Percentiles rank a stretch among this genome's conserved stretches.
These are phyloP conservation scores for Bombus soroeensis DNA, from an alignment of 1,140 invertebrate genomes.

Conservation along the genomic window DNA sequence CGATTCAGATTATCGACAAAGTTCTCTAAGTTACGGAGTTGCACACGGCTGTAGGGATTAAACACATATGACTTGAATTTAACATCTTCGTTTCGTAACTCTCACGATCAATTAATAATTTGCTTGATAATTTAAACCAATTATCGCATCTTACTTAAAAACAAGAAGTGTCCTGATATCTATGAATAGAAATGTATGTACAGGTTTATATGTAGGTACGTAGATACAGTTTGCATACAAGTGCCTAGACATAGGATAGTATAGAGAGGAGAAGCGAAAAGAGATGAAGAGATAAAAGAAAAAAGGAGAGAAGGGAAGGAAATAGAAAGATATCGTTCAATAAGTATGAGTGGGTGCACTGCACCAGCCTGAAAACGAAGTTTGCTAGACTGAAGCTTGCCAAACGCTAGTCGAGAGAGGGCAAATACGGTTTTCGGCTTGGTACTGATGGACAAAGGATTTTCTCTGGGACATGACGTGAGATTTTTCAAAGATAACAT, in stretches of 20 bases:
- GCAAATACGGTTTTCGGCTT: slow-evolving; percentile 60
- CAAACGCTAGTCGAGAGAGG: slow-evolving; percentile 60
- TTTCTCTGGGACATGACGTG: slow-evolving; percentile 56
- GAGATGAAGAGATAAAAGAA: slow-evolving; percentile 14
- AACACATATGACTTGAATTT: too few relatives aligned
- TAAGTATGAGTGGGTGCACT: slow-evolving; percentile 60
- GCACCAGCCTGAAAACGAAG: slow-evolving; percentile 58
- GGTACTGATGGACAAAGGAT: slow-evolving; percentile 64
- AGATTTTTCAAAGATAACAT: slow-evolving; percentile 55
- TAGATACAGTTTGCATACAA: neutral
- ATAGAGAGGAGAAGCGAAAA: neutral
- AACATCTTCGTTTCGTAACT: too few relatives aligned
- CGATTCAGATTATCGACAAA: neutral
- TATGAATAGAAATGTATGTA: neutral
- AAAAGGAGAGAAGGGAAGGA: neutral
- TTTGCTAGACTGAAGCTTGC: slow-evolving; percentile 62
- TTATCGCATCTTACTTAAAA: neutral
- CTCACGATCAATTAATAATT: neutral
- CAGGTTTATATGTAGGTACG: neutral
- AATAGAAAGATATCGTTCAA: slow-evolving; percentile 58
- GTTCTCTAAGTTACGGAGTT: neutral
- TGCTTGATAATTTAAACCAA: neutral
- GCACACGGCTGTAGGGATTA: too few relatives aligned
- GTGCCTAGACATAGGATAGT: neutral
- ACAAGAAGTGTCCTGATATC: neutral